Evolutionary conservation across 2,113 vertebrate genomes (phyloP).

Genomic region (Haplochromis burtoni): DNA sequence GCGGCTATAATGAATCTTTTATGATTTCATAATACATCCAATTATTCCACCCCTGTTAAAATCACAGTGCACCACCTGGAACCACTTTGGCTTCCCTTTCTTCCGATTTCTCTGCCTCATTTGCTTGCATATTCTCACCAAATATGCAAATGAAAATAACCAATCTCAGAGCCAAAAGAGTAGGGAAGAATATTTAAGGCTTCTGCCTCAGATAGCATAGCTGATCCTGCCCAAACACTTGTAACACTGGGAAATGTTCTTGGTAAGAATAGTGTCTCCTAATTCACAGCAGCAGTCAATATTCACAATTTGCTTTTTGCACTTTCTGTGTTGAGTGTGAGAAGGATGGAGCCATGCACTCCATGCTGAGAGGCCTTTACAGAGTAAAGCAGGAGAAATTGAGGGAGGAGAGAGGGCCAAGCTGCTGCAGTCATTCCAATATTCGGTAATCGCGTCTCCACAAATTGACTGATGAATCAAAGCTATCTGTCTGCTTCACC

Average conservation of each 20-base stretch:
- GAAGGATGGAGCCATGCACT: not conserved
- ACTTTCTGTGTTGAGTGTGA: not conserved
- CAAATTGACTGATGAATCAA: constrained; percentile 39
- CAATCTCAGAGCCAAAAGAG: constrained; percentile 3
- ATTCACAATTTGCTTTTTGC: not conserved
- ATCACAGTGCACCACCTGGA: constrained; percentile 64
- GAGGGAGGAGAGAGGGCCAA: not conserved
- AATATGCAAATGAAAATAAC: constrained; percentile 48
- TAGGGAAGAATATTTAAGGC: not conserved
- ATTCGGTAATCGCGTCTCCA: constrained; percentile 14
- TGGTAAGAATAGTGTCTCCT: not conserved
- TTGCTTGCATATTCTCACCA: constrained; percentile 33
- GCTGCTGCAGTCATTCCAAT: not conserved
- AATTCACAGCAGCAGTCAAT: not conserved
- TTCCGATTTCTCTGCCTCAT: constrained; percentile 48
- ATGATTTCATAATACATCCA: constrained; percentile 67
- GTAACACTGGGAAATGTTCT: not conserved
- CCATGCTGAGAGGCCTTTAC: not conserved
- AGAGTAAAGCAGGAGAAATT: not conserved
- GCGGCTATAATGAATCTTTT: constrained; percentile 61
- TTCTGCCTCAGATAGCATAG: not conserved
- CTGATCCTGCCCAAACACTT: not conserved
- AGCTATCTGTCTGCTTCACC: not conserved
- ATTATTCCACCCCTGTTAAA: constrained; percentile 61
- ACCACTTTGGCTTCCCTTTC: constrained; percentile 56